phyloP scores from a whole-genome alignment of 1,140 invertebrate species.

The Cydia fagiglandana region DNA sequence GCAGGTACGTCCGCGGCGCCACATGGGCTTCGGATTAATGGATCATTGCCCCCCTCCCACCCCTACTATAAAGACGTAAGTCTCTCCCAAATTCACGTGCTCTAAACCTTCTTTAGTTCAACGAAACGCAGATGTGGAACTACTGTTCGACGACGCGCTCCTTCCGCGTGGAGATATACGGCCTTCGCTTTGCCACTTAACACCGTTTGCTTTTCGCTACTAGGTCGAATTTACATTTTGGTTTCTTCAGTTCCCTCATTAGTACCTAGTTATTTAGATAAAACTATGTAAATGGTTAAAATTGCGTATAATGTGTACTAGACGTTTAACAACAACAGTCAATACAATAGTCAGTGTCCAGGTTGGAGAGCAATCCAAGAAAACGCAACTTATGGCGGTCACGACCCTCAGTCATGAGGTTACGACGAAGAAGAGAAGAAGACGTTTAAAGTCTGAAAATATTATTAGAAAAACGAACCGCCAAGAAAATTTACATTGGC shows the following conservation, averaged over 20 bases:
- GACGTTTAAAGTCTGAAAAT: neutral
- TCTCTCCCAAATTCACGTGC: neutral
- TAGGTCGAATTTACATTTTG: constrained; percentile 29
- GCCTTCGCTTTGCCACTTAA: constrained; percentile 45
- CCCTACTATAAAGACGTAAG: constrained; percentile 30
- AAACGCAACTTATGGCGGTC: too few species aligned
- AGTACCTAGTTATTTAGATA: neutral
- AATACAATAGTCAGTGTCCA: too few species aligned
- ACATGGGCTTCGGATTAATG: constrained; percentile 83
- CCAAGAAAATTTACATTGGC: neutral
- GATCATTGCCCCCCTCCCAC: constrained; percentile 79
- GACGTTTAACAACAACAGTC: too few species aligned
- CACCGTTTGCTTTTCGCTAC: constrained; percentile 34
- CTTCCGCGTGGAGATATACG: constrained; percentile 53
- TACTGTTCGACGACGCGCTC: constrained; percentile 66
- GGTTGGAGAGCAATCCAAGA: too few species aligned
- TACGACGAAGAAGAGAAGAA: too few species aligned
- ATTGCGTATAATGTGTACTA: neutral
- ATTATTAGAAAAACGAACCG: too few species aligned
- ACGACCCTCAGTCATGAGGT: too few species aligned
- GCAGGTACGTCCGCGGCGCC: constrained; percentile 79
- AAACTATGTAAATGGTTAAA: neutral
- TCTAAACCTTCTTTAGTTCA: constrained; percentile 28
- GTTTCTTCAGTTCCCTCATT: neutral
- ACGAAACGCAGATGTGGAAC: constrained; percentile 61